These are phyloP conservation scores for Patagioenas fasciata DNA, from an alignment of 2,113 vertebrate genomes.

Conservation along the genomic window DNA sequence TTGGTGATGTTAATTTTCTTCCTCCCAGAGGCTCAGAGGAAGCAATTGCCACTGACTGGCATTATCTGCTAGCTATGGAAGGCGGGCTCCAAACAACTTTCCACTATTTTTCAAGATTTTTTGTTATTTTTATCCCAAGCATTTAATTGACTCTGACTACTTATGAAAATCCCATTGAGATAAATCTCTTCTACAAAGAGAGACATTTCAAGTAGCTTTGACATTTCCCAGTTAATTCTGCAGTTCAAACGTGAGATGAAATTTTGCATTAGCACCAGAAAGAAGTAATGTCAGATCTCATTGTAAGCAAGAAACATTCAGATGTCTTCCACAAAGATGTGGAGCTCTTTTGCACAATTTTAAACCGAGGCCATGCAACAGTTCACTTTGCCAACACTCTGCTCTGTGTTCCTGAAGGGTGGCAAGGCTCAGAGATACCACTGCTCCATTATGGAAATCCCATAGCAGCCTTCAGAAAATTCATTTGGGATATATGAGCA, in stretches of 20 bases:
- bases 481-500: accelerated
- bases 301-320: neutral
- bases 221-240: neutral
- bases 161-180: neutral
- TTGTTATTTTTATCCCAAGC: neutral
- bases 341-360: neutral
- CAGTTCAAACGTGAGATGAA: neutral
- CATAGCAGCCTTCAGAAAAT: neutral
- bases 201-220: neutral
- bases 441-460: neutral
- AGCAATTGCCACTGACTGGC: neutral
- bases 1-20: neutral
- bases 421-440: neutral
- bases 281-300: neutral
- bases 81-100: neutral
- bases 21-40: neutral
- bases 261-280: neutral
- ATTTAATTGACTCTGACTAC: neutral
- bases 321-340: neutral
- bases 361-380: neutral
- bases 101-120: neutral
- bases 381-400: neutral
- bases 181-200: neutral
- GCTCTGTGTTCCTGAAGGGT: neutral
- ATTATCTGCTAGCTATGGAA: neutral